These are phyloP conservation scores for Sinhomidia bicolor DNA, from an alignment of 2,888 invertebrate species.

Conservation along the genomic window DNA sequence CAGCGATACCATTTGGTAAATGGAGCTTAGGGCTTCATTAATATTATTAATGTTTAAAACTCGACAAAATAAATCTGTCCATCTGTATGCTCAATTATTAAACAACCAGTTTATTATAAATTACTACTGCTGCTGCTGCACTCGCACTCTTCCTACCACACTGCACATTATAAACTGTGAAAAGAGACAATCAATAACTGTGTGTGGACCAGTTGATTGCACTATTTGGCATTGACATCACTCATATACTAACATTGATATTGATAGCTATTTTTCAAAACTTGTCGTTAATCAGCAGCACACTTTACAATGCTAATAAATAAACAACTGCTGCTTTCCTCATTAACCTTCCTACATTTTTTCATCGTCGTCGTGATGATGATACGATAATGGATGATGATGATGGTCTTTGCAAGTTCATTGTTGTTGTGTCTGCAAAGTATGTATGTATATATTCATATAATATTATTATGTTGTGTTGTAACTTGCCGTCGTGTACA, in stretches of 20 bases:
- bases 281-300: not conserved
- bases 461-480: no score
- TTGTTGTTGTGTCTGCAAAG: not conserved
- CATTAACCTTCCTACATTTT: not conserved
- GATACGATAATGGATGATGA: not conserved
- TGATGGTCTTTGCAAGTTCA: not conserved
- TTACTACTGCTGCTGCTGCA: not conserved
- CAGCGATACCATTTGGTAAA: not conserved
- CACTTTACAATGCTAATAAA: not conserved
- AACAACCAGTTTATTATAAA: not conserved
- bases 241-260: not conserved
- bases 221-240: constrained; percentile 9
- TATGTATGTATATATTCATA: no score
- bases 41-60: not conserved
- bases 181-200: not conserved
- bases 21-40: not conserved
- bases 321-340: not conserved
- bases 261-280: not conserved
- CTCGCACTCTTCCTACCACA: not conserved
- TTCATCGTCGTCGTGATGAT: no score
- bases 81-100: not conserved
- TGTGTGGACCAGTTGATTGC: not conserved
- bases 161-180: no score
- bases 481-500: not conserved
- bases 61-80: constrained; percentile 1